These are phyloP conservation scores for Neuroterus valhalla DNA, from an alignment of 1,140 invertebrate species.

Conservation along the genomic window DNA sequence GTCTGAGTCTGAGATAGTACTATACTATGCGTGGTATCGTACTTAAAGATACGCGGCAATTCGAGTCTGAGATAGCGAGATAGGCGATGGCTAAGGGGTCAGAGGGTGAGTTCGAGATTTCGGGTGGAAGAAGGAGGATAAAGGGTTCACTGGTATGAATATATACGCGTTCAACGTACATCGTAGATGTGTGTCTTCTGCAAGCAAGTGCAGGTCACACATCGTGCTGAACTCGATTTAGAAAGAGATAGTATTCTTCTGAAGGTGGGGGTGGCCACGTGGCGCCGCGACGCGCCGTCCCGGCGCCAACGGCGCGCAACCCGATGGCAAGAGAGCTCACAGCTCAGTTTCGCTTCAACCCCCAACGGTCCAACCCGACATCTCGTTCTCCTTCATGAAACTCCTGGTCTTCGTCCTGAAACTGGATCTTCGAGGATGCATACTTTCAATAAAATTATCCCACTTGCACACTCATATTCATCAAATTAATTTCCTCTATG, in stretches of 20 bases:
- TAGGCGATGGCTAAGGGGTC: slow-evolving; percentile 36
- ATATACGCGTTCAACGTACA: not conserved
- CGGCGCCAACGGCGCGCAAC: slow-evolving; percentile 66
- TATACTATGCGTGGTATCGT: slow-evolving; percentile 42
- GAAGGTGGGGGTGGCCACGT: slow-evolving; percentile 68
- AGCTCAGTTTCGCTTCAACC: slow-evolving; percentile 63
- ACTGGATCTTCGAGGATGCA: not conserved
- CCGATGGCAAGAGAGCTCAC: slow-evolving; percentile 54
- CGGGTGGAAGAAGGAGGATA: slow-evolving; percentile 39
- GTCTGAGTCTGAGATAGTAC: not conserved
- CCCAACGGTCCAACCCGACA: slow-evolving; percentile 57
- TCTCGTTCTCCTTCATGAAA: slow-evolving; percentile 38
- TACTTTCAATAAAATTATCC: not conserved
- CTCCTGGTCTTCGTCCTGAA: not conserved
- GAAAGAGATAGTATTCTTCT: slow-evolving; percentile 36
- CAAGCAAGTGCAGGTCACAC: slow-evolving; percentile 20
- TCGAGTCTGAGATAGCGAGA: slow-evolving; percentile 52
- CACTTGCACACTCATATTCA: no score
- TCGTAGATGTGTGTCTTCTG: slow-evolving; percentile 30
- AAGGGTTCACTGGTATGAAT: slow-evolving; percentile 21
- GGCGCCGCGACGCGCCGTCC: slow-evolving; percentile 71
- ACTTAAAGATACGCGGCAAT: slow-evolving; percentile 54
- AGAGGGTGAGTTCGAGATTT: slow-evolving; percentile 37
- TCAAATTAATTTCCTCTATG: no score
- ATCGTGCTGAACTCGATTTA: slow-evolving; percentile 13